A percentile compares a stretch with the other conserved stretches of the same genome.
Conservation (phyloP, 2,113 vertebrate genomes). For the Hymenochirus boettgeri region DNA sequence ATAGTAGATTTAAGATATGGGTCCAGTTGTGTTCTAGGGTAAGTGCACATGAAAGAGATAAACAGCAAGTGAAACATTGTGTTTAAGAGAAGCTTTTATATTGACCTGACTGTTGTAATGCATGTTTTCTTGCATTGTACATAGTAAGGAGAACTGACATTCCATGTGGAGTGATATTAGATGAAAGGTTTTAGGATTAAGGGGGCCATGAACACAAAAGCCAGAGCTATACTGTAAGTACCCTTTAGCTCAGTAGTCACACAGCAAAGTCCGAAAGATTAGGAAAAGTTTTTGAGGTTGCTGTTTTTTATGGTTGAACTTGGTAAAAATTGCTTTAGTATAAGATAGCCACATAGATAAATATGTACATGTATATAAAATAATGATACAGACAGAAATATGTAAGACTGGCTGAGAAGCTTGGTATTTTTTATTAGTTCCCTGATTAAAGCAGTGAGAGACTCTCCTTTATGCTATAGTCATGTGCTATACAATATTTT, state of each 20-base stretch:
- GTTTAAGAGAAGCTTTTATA: background rate
- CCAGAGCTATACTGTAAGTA: background rate
- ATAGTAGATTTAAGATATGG: background rate
- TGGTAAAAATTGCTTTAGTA: too few species aligned
- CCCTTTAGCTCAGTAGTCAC: background rate
- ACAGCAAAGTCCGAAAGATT: background rate
- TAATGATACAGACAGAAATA: too few species aligned
- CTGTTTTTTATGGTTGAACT: too few species aligned
- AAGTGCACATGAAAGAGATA: constrained; percentile 3
- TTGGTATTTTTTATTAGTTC: too few species aligned
- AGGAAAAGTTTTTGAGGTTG: background rate
- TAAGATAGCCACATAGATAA: too few species aligned
- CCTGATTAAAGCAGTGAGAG: too few species aligned
- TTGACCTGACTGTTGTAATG: background rate
- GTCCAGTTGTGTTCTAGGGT: background rate
- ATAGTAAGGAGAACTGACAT: background rate
- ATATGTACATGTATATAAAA: too few species aligned
- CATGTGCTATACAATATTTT: too few species aligned
- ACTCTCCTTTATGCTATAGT: too few species aligned
- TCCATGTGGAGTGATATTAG: background rate
- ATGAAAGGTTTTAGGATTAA: constrained; percentile 1
- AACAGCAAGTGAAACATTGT: background rate
- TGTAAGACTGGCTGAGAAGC: too few species aligned
- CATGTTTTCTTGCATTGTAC: background rate
- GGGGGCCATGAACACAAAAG: background rate